phyloP scores from a whole-genome alignment of 2,797 vertebrate genomes.

The Phrynocephalus vlangalii region DNA sequence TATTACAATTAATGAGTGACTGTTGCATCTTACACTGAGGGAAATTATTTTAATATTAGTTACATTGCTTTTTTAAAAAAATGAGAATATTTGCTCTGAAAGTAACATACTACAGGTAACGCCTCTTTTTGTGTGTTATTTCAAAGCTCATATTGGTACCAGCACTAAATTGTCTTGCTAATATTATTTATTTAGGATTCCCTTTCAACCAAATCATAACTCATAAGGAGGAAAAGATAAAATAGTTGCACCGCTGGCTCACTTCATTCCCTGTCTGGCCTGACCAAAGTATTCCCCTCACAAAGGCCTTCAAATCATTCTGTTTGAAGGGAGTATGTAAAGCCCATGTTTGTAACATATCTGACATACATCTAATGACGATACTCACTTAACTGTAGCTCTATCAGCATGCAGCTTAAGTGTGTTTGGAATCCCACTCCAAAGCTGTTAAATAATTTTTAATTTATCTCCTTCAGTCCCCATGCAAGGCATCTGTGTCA shows the following conservation, averaged over 20 bases:
- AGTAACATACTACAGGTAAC: neutral
- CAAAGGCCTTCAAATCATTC: neutral
- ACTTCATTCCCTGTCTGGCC: neutral
- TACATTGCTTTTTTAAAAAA: too few relatives aligned
- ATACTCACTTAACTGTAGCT: neutral
- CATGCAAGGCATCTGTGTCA: conserved; percentile 62
- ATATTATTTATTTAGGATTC: conserved; percentile 14
- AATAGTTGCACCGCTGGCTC: neutral
- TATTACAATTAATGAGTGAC: too few relatives aligned
- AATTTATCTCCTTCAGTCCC: conserved; percentile 67
- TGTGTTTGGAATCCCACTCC: conserved; percentile 47
- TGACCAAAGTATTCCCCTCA: neutral
- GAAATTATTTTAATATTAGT: too few relatives aligned
- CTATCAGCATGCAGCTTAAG: conserved; percentile 32
- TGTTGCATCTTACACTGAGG: too few relatives aligned
- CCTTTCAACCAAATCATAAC: neutral
- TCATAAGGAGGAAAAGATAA: neutral
- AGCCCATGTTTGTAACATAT: conserved; percentile 12
- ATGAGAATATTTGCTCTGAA: too few relatives aligned
- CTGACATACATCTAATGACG: neutral
- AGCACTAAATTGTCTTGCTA: conserved; percentile 1
- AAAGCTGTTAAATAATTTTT: conserved; percentile 71
- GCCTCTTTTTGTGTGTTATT: neutral
- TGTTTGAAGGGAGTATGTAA: rapidly evolving
- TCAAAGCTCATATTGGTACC: neutral